phyloP scores from a whole-genome alignment of 1,140 invertebrate species.

The Sinella curviseta region DNA sequence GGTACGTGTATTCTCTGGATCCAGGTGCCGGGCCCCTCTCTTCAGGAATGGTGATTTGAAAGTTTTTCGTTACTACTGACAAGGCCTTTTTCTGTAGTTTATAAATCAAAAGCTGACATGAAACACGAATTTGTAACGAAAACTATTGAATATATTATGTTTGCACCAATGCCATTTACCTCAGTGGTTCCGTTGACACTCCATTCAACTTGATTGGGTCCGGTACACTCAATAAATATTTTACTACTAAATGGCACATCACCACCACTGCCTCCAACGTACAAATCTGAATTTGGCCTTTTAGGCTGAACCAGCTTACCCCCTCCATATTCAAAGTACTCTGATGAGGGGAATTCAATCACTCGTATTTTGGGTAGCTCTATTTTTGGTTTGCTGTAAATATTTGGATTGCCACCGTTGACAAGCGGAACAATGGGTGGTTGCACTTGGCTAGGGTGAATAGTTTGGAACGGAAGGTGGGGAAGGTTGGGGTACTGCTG shows the following conservation, averaged over 20 bases:
- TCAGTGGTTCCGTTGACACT: not conserved
- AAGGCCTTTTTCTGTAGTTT: not conserved
- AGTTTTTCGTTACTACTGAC: constrained; percentile 12
- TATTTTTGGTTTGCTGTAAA: not conserved
- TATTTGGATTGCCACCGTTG: not conserved
- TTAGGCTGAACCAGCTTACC: not conserved
- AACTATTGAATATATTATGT: not conserved
- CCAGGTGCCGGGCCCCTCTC: not conserved
- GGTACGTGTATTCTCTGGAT: constrained; percentile 12
- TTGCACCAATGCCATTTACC: too few relatives aligned
- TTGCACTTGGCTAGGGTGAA: not conserved
- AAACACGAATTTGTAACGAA: not conserved
- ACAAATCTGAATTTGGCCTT: constrained; percentile 14
- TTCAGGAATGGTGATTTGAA: constrained; percentile 15
- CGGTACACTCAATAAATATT: constrained; percentile 29
- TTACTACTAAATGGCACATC: constrained; percentile 26
- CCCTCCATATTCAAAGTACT: constrained; percentile 13
- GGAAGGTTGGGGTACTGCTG: not conserved
- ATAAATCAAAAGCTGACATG: too few relatives aligned
- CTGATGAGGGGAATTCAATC: constrained; percentile 1
- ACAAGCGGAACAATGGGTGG: not conserved
- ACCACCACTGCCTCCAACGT: constrained; percentile 18
- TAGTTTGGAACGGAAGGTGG: not conserved
- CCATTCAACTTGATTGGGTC: constrained; percentile 29
- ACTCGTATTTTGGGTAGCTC: not conserved